phyloP scores from a whole-genome alignment of 1,140 invertebrate genomes.

The Cydia strobilella region DNA sequence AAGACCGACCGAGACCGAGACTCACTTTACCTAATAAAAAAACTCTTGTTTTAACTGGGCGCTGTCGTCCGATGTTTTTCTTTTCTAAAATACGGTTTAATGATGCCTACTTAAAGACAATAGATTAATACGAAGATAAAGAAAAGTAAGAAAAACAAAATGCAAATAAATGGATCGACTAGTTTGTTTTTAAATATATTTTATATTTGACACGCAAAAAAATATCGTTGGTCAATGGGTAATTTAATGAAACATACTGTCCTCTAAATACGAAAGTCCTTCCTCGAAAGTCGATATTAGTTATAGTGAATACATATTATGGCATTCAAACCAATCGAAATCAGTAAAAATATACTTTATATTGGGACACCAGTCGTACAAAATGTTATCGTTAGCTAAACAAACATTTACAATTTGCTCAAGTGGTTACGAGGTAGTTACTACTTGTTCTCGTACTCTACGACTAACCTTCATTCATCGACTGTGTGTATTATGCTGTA shows the following conservation, averaged over 20 bases:
- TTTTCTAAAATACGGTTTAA: constrained; percentile 39
- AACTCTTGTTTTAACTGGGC: constrained; percentile 42
- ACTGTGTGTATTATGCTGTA: constrained; percentile 38
- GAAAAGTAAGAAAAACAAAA: constrained; percentile 41
- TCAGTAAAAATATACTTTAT: background rate
- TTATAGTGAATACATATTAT: background rate
- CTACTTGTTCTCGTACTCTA: constrained; percentile 43
- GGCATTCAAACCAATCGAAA: background rate
- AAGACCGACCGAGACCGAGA: constrained; percentile 38
- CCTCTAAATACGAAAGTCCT: too few relatives aligned
- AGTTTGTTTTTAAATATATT: too few relatives aligned
- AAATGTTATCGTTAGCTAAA: constrained; percentile 16
- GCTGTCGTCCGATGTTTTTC: constrained; percentile 22
- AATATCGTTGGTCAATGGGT: too few relatives aligned
- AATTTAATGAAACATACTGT: too few relatives aligned
- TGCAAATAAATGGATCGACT: background rate
- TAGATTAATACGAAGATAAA: constrained; percentile 39
- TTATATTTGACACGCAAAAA: too few relatives aligned
- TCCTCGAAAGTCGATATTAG: too few relatives aligned
- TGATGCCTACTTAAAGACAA: constrained; percentile 38
- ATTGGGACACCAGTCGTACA: background rate
- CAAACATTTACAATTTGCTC: constrained; percentile 56
- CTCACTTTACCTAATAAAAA: constrained; percentile 36
- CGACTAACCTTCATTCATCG: constrained; percentile 49
- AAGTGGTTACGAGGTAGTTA: constrained; percentile 45